A percentile compares a stretch with the other conserved stretches of the same genome.
phyloP scores from a whole-genome alignment of 1,140 invertebrate species.

The Coelopa frigida region DNA sequence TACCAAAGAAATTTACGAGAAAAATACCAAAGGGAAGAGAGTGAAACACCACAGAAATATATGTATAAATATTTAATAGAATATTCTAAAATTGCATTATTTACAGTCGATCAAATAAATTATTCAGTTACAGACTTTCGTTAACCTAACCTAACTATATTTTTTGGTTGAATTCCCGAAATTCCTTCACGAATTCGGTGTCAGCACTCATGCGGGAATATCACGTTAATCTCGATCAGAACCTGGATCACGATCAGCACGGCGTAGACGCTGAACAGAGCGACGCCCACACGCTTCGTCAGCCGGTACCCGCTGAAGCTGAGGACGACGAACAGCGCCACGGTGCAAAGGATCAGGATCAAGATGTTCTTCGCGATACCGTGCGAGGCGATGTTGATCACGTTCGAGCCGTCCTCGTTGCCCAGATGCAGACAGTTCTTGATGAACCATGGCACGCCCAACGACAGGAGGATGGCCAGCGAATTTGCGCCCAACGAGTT shows the following conservation, averaged over 20 bases:
- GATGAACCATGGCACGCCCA: constrained; percentile 72
- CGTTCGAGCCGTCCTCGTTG: constrained; percentile 46
- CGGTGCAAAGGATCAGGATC: constrained; percentile 48
- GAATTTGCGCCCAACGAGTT: constrained; percentile 74
- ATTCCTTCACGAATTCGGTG: no score
- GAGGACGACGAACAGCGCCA: constrained; percentile 48
- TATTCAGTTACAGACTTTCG: no score
- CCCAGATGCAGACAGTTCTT: constrained; percentile 47
- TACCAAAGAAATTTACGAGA: no score
- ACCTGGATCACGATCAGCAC: constrained; percentile 33
- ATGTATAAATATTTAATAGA: no score
- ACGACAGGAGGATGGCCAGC: constrained; percentile 67
- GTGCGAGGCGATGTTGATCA: constrained; percentile 11
- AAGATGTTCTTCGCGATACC: constrained; percentile 52
- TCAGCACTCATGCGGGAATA: background rate
- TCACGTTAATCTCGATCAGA: constrained; percentile 13
- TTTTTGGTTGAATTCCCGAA: no score
- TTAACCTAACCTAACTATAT: no score
- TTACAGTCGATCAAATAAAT: no score
- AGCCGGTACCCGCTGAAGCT: constrained; percentile 47
- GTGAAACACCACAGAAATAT: no score
- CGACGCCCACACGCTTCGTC: constrained; percentile 49
- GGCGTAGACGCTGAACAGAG: constrained; percentile 51
- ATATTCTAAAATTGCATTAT: no score
- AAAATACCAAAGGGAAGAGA: no score